Percentiles rank a stretch among this genome's conserved stretches.
Evolutionary conservation across 2,888 invertebrate species (phyloP).

Genomic region (Tetropium fuscum): DNA sequence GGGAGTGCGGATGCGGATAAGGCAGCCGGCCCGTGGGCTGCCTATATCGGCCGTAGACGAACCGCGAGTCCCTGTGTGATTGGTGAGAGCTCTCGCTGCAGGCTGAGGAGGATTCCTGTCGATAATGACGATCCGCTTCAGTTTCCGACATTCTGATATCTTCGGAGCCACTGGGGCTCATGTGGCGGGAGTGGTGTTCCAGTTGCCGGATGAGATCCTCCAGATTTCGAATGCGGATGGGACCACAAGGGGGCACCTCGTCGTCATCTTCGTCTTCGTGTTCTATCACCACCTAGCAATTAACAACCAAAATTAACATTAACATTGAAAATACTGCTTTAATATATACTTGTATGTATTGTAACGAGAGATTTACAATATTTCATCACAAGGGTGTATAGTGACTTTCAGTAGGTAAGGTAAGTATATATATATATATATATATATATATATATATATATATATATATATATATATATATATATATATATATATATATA

Average conservation of each 20-base stretch:
- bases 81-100: conserved; percentile 82
- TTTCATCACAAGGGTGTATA: too few relatives aligned
- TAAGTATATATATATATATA: too few relatives aligned
- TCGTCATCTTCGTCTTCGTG: conserved; percentile 78
- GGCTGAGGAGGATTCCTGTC: conserved; percentile 80
- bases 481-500: too few relatives aligned
- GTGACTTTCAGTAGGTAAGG: too few relatives aligned
- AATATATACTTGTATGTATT: too few relatives aligned
- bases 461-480: too few relatives aligned
- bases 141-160: conserved; percentile 91
- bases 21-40: conserved; percentile 53
- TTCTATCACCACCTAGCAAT: conserved; percentile 60
- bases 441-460: too few relatives aligned
- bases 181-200: conserved; percentile 89
- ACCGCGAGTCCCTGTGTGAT: conserved; percentile 82
- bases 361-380: too few relatives aligned
- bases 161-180: conserved; percentile 92
- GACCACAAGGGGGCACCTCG: conserved; percentile 83
- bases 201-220: conserved; percentile 91
- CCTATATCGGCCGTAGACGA: conserved; percentile 75
- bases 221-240: conserved; percentile 88
- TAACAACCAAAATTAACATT: too few relatives aligned
- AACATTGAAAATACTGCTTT: too few relatives aligned
- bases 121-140: conserved; percentile 80
- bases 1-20: conserved; percentile 63